Base-by-base conservation (phyloP, 2,888 invertebrate genomes). In the Ectemnius cavifrons region DNA sequence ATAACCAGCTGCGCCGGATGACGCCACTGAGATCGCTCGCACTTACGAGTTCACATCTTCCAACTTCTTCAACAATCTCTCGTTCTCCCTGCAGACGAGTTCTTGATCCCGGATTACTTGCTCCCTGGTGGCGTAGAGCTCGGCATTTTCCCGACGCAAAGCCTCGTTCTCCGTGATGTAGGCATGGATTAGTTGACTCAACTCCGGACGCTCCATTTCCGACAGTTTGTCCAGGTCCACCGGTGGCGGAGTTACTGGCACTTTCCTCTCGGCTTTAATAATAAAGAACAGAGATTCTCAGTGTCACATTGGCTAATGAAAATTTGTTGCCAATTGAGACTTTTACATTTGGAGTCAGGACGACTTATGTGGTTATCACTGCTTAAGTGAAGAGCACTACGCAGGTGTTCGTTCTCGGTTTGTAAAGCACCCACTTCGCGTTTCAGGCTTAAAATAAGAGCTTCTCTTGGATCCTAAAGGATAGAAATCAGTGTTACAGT, bases 21-120 rank as follows among this genome's bases (percentile, higher is more conserved):
- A 52, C 57, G 6, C 20, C 16, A n/a, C n/a, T 14, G 49, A 61
- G 37, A 46, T 28, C 5, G 1, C 37, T 57, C 18, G n/a, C n/a
- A 94, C 95, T 94, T 92, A 97, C 96, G 94, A 94, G 91, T 96
- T 96, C 71, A 96, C 96, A 91, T 97, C 96, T 90, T 98, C 97
- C 67, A 98, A 91, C 91, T 97, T 97, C 90, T 95, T 96, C 67
- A 97, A 91, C 73, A 98, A 92, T 66, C 96, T 92, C 89, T 98
- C 98, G 87, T 98, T 98, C 91, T 98, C 98, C 68, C 96, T 92
- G 86, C 97, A 97, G 37, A 98, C 95, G 49, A 97, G 91, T 90
- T 98, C 98, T 89, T 98, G 98, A 90, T 98, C 98, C 13, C 97
- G 91, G 79, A 97, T 93, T 75, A 97, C 93, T 79, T 95, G 93